Conservation (phyloP, 2,888 invertebrate species). For the Prosapia bicincta region DNA sequence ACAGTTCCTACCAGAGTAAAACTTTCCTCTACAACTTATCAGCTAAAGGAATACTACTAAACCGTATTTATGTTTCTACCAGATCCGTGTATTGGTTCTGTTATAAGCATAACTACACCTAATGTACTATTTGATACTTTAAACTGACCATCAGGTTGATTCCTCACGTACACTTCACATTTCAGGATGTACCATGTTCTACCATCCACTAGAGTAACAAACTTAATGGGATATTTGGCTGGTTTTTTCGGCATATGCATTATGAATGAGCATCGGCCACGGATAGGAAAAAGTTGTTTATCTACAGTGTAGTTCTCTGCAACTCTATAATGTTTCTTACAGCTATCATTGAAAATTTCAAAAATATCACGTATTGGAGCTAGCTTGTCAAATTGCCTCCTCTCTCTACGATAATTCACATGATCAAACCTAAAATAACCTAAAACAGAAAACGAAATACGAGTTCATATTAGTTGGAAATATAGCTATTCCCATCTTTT, state of each 20-base stretch:
- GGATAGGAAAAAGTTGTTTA: constrained; percentile 9
- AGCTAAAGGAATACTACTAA: not conserved
- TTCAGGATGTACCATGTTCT: not conserved
- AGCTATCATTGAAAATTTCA: constrained; percentile 11
- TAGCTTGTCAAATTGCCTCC: constrained; percentile 7
- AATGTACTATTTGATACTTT: not conserved
- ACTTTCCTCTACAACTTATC: not conserved
- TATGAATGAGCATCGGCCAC: constrained; percentile 16
- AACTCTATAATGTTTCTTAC: constrained; percentile 15
- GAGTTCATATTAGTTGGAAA: constrained; percentile 13
- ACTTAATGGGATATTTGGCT: not conserved
- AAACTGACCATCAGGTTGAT: not conserved
- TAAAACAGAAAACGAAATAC: constrained; percentile 13
- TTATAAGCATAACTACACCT: not conserved
- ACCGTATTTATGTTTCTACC: not conserved
- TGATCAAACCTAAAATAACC: constrained; percentile 16
- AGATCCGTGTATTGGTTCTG: not conserved
- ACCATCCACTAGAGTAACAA: not conserved
- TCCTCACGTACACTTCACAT: too few relatives aligned
- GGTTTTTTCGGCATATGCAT: constrained; percentile 3
- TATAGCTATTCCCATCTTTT: constrained; percentile 8
- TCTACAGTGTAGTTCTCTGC: constrained; percentile 8
- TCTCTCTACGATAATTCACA: not conserved
- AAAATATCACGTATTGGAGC: constrained; percentile 9
- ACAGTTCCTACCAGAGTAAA: not conserved